Conservation (phyloP, 2,113 vertebrate species). For the Muntiacus reevesi region DNA sequence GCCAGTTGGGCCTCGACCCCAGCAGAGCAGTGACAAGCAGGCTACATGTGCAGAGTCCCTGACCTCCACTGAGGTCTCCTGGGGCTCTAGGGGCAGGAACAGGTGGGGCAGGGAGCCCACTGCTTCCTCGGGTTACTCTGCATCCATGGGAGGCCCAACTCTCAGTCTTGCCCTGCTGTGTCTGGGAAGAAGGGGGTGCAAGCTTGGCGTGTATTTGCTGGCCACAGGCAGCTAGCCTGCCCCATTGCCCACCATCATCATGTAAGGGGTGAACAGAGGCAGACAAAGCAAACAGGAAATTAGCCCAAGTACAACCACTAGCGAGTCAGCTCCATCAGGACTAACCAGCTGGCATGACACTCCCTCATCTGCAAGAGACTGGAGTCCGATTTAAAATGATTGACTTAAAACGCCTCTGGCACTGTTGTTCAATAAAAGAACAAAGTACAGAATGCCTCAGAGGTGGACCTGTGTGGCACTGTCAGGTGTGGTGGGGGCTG, state of each 20-base stretch:
- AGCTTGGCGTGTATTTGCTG: neutral
- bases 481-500: neutral
- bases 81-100: neutral
- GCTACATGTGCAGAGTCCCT: neutral
- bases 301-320: neutral
- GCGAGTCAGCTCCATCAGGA: neutral
- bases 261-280: neutral
- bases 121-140: neutral
- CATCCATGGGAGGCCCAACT: neutral
- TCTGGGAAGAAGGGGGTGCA: neutral
- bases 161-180: neutral
- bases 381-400: neutral
- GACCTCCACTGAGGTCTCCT: neutral
- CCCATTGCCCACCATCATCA: neutral
- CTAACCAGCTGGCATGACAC: neutral
- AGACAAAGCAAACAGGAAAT: slow-evolving; percentile 23
- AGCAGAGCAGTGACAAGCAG: neutral
- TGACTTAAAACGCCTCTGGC: neutral
- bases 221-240: neutral
- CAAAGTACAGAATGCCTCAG: neutral
- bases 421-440: neutral
- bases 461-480: neutral
- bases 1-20: neutral
- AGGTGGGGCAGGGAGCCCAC: slow-evolving; percentile 20
- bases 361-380: neutral